Base-by-base conservation (phyloP, 2,888 invertebrate genomes). In the Empis stercorea region DNA sequence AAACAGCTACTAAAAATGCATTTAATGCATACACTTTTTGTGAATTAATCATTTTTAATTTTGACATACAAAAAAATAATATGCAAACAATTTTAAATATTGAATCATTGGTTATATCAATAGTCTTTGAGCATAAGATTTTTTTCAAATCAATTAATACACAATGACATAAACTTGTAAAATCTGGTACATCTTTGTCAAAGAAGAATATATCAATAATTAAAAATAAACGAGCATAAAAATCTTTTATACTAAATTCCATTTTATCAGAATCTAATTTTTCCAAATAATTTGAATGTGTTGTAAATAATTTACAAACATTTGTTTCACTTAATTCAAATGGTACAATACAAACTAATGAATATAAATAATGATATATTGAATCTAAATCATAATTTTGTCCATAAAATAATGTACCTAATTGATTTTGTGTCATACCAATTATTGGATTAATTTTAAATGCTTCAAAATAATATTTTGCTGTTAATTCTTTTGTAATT, bases 361-460 rank as follows among this genome's bases (percentile, higher is more conserved):
- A 92, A 68, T 91, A 79, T 57, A 94, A 79, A 62, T 94, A 95
- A 67, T 87, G 84, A 65, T 89, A 92, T 15, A 84, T 84, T 1
- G 93, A 89, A 66, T 93, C 89, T 50, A 93, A 72, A 59, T 85
- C 84, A 63, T 83, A 82, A 66, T 88, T 88, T 60, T 77, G 80
- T 44, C 79, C 82, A 56, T 84, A 81, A 50, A 82, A 82, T 45
- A 96, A 69, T 15, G 92, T 94, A 2, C 93, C 95, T 56, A 96
- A 73, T 70, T 95, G 95, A 71, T 96, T 95, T 63, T 89, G 87
- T 2, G 95, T 91, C 85, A 92, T 89, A 42, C 94, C 94, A 63
- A 80, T 78, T 27, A 80, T 77, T 43, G 84, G 80, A 64, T 86
- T 84, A 50, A 84, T 74, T 52, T 80, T 78, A 52, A 86, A 78